These are phyloP conservation scores for Adelosebastes latens DNA, from an alignment of 2,797 vertebrate species.

Conservation along the genomic window DNA sequence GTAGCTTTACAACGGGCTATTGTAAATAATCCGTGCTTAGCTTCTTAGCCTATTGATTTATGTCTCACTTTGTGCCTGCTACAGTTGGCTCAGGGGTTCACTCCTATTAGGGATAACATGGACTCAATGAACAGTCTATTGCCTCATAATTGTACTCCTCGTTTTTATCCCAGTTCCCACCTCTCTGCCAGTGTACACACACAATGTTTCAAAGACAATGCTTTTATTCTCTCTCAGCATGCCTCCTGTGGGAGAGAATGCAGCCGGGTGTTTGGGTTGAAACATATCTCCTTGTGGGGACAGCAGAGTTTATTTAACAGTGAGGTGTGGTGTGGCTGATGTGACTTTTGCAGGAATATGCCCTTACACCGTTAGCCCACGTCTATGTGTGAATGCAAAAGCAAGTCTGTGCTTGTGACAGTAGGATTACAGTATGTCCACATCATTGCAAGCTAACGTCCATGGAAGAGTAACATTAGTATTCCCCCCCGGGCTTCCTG, in stretches of 20 bases:
- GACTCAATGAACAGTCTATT: constrained; percentile 39
- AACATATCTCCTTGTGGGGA: constrained; percentile 34
- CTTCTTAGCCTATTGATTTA: constrained; percentile 66
- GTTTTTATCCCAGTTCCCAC: constrained; percentile 32
- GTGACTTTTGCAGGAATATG: constrained; percentile 35
- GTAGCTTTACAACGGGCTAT: constrained; percentile 47
- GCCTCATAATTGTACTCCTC: constrained; percentile 33
- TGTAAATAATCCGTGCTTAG: constrained; percentile 56
- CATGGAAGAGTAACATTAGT: not conserved
- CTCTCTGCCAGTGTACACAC: constrained; percentile 48
- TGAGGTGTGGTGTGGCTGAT: constrained; percentile 24
- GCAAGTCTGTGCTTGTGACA: constrained; percentile 3
- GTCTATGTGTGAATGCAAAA: not conserved
- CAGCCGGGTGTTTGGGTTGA: constrained; percentile 43
- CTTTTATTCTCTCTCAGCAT: constrained; percentile 49
- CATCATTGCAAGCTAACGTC: constrained; percentile 13
- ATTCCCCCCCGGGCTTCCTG: constrained; percentile 35
- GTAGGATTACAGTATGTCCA: not conserved
- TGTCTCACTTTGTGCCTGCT: constrained; percentile 44
- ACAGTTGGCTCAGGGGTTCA: constrained; percentile 32
- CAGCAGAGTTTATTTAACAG: constrained; percentile 50
- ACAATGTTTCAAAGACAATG: constrained; percentile 52
- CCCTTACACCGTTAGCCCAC: not conserved
- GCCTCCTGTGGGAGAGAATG: constrained; percentile 50
- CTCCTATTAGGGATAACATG: constrained; percentile 26